A percentile compares a stretch with the other conserved stretches of the same genome.
Conservation (phyloP, 2,113 vertebrate genomes). For the Plecotus auritus region DNA sequence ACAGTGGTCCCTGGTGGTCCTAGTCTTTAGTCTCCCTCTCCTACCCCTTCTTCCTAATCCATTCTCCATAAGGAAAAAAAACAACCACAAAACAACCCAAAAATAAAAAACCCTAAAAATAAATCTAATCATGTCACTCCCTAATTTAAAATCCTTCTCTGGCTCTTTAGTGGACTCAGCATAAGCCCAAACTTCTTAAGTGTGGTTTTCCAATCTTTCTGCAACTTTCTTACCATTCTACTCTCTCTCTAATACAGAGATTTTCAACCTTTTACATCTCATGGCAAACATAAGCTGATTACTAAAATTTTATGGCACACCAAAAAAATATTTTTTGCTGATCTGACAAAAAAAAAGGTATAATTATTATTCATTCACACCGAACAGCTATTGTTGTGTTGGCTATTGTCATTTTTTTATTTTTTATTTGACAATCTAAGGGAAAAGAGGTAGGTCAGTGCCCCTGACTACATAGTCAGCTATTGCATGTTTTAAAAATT, state of each 20-base stretch:
- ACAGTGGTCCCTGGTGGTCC: neutral
- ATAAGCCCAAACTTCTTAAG: neutral
- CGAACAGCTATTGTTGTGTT: neutral
- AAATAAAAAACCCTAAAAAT: neutral
- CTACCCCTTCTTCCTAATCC: neutral
- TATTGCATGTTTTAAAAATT: neutral
- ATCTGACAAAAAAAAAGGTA: neutral
- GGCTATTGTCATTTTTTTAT: neutral
- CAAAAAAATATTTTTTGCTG: neutral
- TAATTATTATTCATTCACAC: neutral
- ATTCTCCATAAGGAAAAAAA: neutral
- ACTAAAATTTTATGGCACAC: neutral
- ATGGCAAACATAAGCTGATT: neutral
- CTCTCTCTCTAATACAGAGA: neutral
- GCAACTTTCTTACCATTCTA: neutral
- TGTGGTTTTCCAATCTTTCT: neutral
- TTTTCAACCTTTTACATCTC: neutral
- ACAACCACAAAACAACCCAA: too few relatives aligned
- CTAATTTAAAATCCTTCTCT: neutral
- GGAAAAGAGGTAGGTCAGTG: neutral
- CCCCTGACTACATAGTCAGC: neutral
- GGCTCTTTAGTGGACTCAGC: neutral
- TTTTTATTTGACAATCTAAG: neutral
- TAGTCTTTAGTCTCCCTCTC: neutral
- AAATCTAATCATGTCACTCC: neutral